Evolutionary conservation across 1,140 invertebrate species (phyloP), one percentile per base, ranked within the genome.

Genomic region (Lasaia peninsularis): DNA sequence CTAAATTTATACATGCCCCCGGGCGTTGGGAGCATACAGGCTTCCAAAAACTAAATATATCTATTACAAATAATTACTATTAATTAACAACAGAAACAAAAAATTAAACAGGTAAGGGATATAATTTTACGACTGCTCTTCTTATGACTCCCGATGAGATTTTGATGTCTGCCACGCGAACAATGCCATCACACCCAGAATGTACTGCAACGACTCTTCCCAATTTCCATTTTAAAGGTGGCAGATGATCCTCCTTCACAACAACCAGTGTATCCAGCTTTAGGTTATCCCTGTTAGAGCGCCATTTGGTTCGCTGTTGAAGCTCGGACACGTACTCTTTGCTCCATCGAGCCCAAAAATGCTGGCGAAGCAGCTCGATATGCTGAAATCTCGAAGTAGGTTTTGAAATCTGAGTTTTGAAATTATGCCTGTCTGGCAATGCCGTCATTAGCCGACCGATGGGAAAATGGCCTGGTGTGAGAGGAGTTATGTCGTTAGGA

Each of bases 401-500:
- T 33, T n/a, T n/a, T n/a, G 18, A 52, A 16, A 20, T 7, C 18
- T 40, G 9, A 8, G n/a, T n/a, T n/a, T 21, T 20, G 18, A 48
- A 18, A 16, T 28, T 28, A 20, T 55, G 14, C 18, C 4, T 8
- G 14, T 50, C 9, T 12, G 67, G 58, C 5, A 69, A 40, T 4
- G 67, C 40, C 7, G 55, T 71, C 16, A 81, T 14, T 8, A 73
- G 64, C 14, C 63, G 35, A 9, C 76, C 78, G 58, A 75, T 80
- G n/a, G n/a, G n/a, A n/a, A n/a, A n/a, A n/a, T n/a, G n/a, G n/a
- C n/a, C n/a, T n/a, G n/a, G n/a, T n/a, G 78, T 75, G 2, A 80
- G 53, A 1, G 64, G 56, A 3, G 11, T 44, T 0, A 63, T 48
- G 52, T 80, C 75, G 14, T 62, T 59, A 10, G 71, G 66, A 54